Base-by-base conservation (phyloP, 2,113 vertebrate genomes). In the Orthonyx spaldingii region DNA sequence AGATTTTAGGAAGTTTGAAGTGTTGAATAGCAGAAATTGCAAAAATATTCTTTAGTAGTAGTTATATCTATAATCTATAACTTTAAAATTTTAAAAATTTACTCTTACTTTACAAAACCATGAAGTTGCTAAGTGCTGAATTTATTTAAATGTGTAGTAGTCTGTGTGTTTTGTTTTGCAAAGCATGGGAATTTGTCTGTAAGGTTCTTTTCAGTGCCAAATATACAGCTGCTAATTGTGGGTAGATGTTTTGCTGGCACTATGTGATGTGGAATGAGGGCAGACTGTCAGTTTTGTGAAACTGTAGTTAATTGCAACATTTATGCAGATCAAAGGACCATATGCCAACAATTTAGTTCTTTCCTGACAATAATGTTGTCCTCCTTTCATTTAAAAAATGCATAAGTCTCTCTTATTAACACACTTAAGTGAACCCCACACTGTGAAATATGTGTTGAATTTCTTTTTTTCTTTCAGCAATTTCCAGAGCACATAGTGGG, bases 401-500 rank as follows among this genome's bases (percentile, higher is more conserved):
- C 22, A 7, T 71, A 53, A 27, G 53, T 69, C 8, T 65, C 16
- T 52, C 10, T 77, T 74, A 22, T 4, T 32, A 57, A 61, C 4
- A 3, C 23, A 42, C 10, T 66, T 66, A 30, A 39, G 16, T 61
- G 47, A 61, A 70, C 16, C 16, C 39, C n/a, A 28, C 47, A 19
- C 28, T 24, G 55, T 53, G 55, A 69, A 69, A 69, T 60, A 60
- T 3, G 5, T 47, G 47, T 24, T 87, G 39, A 46, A 61, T 61
- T 78, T 46, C 15, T 53, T 61, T 39, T 53, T 91, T 61, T 93
- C 77, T 97, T 97, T 79, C 97, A 99, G 99, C 99, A 99, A 99
- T 99, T 99, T 96, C 97, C 98, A 60, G 98, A 99, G 82, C 99
- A 99, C n/a, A 99, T 99, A 85, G 98, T 99, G 89, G 99, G 99